Evolutionary conservation across 2,888 invertebrate species (phyloP).

Genomic region (Ptychoptera albimana): DNA sequence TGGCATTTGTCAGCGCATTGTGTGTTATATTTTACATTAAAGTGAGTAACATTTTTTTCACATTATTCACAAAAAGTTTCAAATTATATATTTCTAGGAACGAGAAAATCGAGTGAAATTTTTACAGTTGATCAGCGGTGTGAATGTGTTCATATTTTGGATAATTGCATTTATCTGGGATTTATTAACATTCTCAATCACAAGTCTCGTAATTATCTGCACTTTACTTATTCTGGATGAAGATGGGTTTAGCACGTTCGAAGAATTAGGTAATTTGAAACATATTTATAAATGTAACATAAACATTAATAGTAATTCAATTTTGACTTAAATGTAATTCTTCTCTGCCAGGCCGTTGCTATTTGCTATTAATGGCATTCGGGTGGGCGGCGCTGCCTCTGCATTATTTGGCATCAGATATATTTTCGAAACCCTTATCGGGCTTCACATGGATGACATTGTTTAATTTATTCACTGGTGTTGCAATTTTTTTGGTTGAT

Average conservation of each 20-base stretch:
- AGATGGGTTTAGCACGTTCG: conserved; percentile 30
- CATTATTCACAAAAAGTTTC: too few relatives aligned
- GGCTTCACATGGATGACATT: too few relatives aligned
- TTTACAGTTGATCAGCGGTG: conserved; percentile 60
- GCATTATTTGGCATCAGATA: too few relatives aligned
- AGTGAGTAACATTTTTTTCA: neutral
- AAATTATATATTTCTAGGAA: conserved; percentile 30
- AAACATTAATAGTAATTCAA: too few relatives aligned
- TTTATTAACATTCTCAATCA: conserved; percentile 42
- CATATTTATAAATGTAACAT: too few relatives aligned
- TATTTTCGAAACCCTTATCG: too few relatives aligned
- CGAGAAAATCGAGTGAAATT: conserved; percentile 56
- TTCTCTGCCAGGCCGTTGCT: too few relatives aligned
- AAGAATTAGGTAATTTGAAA: conserved; percentile 14
- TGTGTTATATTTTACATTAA: conserved; percentile 44
- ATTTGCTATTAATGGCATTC: too few relatives aligned
- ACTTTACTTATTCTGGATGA: conserved; percentile 49
- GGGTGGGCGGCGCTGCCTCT: too few relatives aligned
- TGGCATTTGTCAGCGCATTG: conserved; percentile 53
- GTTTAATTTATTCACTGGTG: too few relatives aligned
- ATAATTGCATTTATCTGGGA: conserved; percentile 43
- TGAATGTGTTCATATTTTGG: conserved; percentile 56
- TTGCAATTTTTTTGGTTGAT: too few relatives aligned
- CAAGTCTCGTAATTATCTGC: conserved; percentile 43
- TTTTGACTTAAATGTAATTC: too few relatives aligned